Base-by-base conservation (phyloP, 1,140 invertebrate species). In the Drosophila nigrodunni region DNA sequence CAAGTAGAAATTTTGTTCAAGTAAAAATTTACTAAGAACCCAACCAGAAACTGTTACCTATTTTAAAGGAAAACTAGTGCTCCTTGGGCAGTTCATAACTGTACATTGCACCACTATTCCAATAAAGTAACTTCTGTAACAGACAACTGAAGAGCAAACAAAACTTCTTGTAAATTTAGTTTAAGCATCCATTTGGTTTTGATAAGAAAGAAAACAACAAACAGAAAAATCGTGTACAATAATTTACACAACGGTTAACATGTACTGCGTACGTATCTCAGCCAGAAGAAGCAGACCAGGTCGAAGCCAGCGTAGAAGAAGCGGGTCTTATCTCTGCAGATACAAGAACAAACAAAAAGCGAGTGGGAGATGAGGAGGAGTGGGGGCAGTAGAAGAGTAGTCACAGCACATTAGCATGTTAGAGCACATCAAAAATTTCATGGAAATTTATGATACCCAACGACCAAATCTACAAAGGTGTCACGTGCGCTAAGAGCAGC, bases 381-480 rank as follows among this genome's bases (percentile, higher is more conserved):
- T 5, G 5, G 6, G 18, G 18, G 18, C 18, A 21, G 18, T 21
- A n/a, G 10, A 43, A 13, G 10, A 43, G 46, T 30, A 57, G 54
- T 41, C 54, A 72, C 52, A 74, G 10, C 54, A 41, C 82, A 88
- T 88, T 88, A 89, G 74, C 85, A 88, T 88, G 80, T 89, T 74
- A 57, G 49, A 71, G 82, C 60, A 61, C 74, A 83, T 66, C 49
- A 76, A 89, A 87, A 72, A 78, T 89, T 89, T 83, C 78, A 81
- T 79, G 83, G 85, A 85, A 89, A 89, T 90, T 89, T 89, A 89
- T 90, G 80, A 76, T 43, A 68, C 68, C 67, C 44, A 75, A 67
- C 55, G 54, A 72, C 75, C 61, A 82, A 64, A 67, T 67, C 54
- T 58, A 58, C 46, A 64, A 89, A 89, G 78, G 85, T 89, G 85